Evolutionary conservation across 2,797 vertebrate genomes (phyloP).

Genomic region (Scolopax rusticola): DNA sequence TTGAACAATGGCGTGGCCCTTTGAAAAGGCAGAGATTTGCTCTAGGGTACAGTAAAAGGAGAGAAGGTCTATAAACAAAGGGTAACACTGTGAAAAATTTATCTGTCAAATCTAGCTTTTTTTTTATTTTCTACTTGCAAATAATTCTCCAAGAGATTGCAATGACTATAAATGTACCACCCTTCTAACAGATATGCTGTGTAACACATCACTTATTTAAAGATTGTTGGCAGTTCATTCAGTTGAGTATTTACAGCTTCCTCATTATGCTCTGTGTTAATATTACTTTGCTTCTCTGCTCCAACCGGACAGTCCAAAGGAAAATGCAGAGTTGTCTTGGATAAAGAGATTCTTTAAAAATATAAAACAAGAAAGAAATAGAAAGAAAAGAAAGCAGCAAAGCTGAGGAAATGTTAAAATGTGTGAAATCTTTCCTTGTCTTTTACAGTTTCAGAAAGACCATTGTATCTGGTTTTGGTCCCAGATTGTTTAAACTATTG

Average conservation of each 20-base stretch:
- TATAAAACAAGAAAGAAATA: background rate
- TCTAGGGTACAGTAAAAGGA: slow-evolving; percentile 55
- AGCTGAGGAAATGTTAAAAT: background rate
- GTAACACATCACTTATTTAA: slow-evolving; percentile 4
- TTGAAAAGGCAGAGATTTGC: slow-evolving; percentile 66
- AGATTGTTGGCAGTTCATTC: background rate
- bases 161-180: background rate
- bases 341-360: background rate
- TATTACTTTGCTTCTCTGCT: background rate
- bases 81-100: slow-evolving; percentile 41
- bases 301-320: background rate
- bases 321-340: background rate
- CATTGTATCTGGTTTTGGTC: slow-evolving; percentile 8
- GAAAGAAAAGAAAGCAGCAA: background rate
- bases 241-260: background rate
- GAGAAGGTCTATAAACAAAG: slow-evolving; percentile 61
- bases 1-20: slow-evolving; percentile 52
- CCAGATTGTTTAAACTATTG: slow-evolving; percentile 46
- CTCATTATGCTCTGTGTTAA: background rate
- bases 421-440: background rate
- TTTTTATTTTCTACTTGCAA: background rate
- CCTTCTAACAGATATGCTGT: background rate
- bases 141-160: slow-evolving; percentile 38
- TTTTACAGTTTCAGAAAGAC: background rate
- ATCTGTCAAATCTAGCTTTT: slow-evolving; percentile 46